Conservation (phyloP, 2,888 invertebrate genomes). For the Schizotus pectinicornis region DNA sequence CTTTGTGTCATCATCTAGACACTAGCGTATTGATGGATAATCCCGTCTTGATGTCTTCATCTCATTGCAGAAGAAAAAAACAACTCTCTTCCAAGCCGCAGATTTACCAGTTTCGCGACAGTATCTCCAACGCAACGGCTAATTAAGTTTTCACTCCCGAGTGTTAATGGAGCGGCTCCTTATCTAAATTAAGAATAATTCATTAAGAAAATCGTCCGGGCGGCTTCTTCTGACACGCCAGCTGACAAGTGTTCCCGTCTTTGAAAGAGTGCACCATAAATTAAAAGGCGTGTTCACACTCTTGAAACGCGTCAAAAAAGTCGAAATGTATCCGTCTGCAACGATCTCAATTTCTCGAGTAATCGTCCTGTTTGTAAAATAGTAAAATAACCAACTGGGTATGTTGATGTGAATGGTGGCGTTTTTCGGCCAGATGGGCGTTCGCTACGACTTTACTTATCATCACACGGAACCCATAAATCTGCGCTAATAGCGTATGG, state of each 20-base stretch:
- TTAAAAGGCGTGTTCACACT: slow-evolving; percentile 18
- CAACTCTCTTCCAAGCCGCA: neutral
- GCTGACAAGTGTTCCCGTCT: slow-evolving; percentile 10
- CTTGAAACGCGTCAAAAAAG: neutral
- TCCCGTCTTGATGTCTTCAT: slow-evolving; percentile 39
- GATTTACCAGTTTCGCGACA: neutral
- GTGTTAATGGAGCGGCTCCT: slow-evolving; percentile 22
- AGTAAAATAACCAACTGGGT: too few relatives aligned
- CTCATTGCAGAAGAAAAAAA: neutral
- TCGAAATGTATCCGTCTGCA: slow-evolving; percentile 7
- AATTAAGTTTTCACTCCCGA: slow-evolving; percentile 11
- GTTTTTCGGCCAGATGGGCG: too few relatives aligned
- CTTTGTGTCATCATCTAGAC: slow-evolving; percentile 19
- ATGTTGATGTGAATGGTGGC: too few relatives aligned
- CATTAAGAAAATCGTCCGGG: slow-evolving; percentile 11
- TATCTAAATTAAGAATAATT: slow-evolving; percentile 23
- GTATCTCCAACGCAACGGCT: slow-evolving; percentile 6
- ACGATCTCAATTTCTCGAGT: slow-evolving; percentile 3
- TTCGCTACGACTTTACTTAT: too few relatives aligned
- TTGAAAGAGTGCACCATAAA: slow-evolving; percentile 8
- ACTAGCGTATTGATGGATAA: slow-evolving; percentile 41
- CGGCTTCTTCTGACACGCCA: slow-evolving; percentile 2
- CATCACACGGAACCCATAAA: too few relatives aligned
- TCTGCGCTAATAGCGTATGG: too few relatives aligned
- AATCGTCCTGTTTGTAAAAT: neutral